Percentiles rank a stretch among this genome's conserved stretches.
Evolutionary conservation across 2,797 vertebrate genomes (phyloP).

Genomic region (Vespertilio murinus): DNA sequence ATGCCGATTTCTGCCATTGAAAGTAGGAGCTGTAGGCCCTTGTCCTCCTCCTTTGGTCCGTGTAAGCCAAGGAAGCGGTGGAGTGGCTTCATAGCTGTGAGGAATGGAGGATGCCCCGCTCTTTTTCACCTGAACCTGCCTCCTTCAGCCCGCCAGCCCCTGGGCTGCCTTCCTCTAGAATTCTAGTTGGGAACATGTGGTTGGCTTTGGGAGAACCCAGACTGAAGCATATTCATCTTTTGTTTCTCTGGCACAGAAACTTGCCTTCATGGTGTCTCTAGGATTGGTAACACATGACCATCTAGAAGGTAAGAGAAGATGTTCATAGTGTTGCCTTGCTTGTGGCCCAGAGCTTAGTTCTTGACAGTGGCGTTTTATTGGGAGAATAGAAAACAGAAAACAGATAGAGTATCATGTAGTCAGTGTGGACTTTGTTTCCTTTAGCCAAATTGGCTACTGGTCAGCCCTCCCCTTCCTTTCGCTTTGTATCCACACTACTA

Average conservation of each 20-base stretch:
- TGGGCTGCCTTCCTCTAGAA: background rate
- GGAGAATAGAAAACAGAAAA: conserved; percentile 41
- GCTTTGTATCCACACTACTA: background rate
- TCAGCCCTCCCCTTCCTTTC: background rate
- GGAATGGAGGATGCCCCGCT: background rate
- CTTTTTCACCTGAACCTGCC: background rate
- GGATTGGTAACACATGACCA: conserved; percentile 98
- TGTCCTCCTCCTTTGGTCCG: background rate
- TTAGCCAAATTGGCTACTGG: background rate
- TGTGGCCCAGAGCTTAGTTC: conserved; percentile 50
- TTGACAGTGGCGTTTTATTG: conserved; percentile 24
- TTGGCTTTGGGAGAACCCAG: background rate
- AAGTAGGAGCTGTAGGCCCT: background rate
- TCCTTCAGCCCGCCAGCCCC: background rate
- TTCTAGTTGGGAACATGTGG: background rate
- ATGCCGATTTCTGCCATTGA: background rate
- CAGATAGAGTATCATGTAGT: conserved; percentile 12
- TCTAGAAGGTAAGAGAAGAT: conserved; percentile 92
- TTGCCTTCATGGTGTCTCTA: conserved; percentile 99
- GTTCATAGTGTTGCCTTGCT: conserved; percentile 21
- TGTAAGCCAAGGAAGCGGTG: background rate
- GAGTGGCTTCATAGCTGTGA: background rate
- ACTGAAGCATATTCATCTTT: conserved; percentile 62
- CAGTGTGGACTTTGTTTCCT: conserved; percentile 38
- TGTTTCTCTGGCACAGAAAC: conserved; percentile 89